Conservation (phyloP, 2,888 invertebrate species). For the Trilocha varians region DNA sequence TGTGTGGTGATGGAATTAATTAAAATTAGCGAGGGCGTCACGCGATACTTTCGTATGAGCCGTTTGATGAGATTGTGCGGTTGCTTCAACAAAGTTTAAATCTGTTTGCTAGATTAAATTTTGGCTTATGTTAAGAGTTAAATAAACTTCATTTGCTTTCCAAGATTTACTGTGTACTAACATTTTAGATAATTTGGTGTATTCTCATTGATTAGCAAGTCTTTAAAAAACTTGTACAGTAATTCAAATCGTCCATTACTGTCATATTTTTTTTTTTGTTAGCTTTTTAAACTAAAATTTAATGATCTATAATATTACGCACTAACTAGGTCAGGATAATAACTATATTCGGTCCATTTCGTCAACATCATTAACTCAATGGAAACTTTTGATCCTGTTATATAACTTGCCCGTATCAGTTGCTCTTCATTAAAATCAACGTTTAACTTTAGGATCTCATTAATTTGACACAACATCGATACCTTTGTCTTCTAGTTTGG, state of each 20-base stretch:
- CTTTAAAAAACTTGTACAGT: no score
- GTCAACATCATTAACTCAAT: neutral
- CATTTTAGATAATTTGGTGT: no score
- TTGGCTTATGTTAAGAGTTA: neutral
- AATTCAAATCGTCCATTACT: no score
- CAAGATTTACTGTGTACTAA: no score
- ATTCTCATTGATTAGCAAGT: no score
- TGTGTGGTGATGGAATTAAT: conserved; percentile 51
- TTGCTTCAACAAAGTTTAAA: conserved; percentile 43
- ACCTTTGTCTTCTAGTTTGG: conserved; percentile 31
- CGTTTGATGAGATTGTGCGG: conserved; percentile 37
- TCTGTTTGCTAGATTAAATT: conserved; percentile 20
- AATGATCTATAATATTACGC: neutral
- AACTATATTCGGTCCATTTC: neutral
- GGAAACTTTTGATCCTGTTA: neutral
- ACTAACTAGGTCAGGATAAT: neutral
- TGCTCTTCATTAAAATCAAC: conserved; percentile 19
- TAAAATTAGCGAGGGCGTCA: conserved; percentile 52
- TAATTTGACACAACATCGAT: conserved; percentile 35
- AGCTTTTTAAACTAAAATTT: no score
- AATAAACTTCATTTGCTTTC: neutral
- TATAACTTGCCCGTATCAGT: conserved; percentile 6
- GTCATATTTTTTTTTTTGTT: no score
- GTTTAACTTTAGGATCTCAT: conserved; percentile 24
- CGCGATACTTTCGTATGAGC: conserved; percentile 27